Conservation (phyloP, 1,140 invertebrate species). For the Conus betulinus region DNA sequence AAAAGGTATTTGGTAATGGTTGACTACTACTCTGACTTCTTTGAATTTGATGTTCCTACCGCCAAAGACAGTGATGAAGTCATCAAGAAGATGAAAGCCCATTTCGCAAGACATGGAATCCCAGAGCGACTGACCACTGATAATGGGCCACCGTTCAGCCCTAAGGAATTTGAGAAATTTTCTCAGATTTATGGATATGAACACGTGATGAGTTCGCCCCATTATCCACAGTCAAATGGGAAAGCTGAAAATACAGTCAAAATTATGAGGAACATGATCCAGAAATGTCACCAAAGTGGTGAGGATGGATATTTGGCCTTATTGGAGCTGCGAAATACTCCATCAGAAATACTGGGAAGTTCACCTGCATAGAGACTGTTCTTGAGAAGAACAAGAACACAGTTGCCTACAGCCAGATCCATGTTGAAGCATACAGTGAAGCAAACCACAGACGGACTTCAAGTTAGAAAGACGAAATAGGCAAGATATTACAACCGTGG, state of each 20-base stretch:
- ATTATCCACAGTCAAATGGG: neutral
- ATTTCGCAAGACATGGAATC: neutral
- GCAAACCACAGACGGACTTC: conserved; percentile 75
- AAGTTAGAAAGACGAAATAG: conserved; percentile 78
- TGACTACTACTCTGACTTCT: neutral
- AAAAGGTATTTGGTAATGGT: neutral
- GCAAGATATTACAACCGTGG: neutral
- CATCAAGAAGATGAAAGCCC: neutral
- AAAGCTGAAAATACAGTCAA: neutral
- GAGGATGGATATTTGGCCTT: neutral
- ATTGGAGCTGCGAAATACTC: neutral
- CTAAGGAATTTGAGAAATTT: neutral
- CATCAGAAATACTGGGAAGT: neutral
- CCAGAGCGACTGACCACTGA: neutral
- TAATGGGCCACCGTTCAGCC: neutral
- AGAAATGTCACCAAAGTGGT: neutral
- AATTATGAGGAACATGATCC: neutral
- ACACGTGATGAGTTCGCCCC: neutral
- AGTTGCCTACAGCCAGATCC: neutral
- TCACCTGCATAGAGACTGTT: conserved; percentile 6
- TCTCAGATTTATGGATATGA: neutral
- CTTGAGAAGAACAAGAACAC: neutral
- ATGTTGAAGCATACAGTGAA: conserved; percentile 28
- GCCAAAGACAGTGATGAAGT: neutral
- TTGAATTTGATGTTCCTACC: neutral